These are phyloP conservation scores for Seira ritae DNA, from an alignment of 2,888 invertebrate genomes.

Conservation along the genomic window DNA sequence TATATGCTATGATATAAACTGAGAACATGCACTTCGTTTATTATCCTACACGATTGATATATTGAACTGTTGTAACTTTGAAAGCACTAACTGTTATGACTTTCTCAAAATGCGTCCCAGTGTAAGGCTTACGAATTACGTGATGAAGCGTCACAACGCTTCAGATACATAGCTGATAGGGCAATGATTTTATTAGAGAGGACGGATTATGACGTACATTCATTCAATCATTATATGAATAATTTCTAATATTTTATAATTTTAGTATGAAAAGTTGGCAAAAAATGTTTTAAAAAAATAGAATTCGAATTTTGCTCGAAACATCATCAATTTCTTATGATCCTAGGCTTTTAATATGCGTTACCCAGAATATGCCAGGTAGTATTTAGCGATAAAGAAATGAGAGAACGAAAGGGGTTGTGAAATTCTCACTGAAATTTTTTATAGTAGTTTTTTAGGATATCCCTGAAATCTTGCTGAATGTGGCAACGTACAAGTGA, in stretches of 20 bases:
- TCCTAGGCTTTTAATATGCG: slow-evolving; percentile 13
- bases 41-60: slow-evolving; percentile 33
- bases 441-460: slow-evolving; percentile 39
- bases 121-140: slow-evolving; percentile 34
- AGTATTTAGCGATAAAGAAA: slow-evolving; percentile 30
- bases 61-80: slow-evolving; percentile 35
- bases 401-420: slow-evolving; percentile 60
- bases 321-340: too few relatives aligned
- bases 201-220: too few relatives aligned
- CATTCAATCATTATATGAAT: too few relatives aligned
- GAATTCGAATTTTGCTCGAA: too few relatives aligned
- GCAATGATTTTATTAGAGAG: too few relatives aligned
- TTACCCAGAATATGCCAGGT: slow-evolving; percentile 51
- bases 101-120: slow-evolving; percentile 21
- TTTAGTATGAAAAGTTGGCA: too few relatives aligned
- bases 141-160: slow-evolving; percentile 40
- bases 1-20: not conserved
- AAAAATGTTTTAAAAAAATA: too few relatives aligned
- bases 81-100: slow-evolving; percentile 31
- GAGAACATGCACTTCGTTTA: slow-evolving; percentile 23
- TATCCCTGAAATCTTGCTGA: slow-evolving; percentile 2
- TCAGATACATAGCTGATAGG: not conserved
- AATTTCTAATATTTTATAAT: too few relatives aligned
- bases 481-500: slow-evolving; percentile 34
- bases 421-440: slow-evolving; percentile 47